These are phyloP conservation scores for Zapus hudsonius DNA, from an alignment of 2,113 vertebrate genomes.

Conservation along the genomic window DNA sequence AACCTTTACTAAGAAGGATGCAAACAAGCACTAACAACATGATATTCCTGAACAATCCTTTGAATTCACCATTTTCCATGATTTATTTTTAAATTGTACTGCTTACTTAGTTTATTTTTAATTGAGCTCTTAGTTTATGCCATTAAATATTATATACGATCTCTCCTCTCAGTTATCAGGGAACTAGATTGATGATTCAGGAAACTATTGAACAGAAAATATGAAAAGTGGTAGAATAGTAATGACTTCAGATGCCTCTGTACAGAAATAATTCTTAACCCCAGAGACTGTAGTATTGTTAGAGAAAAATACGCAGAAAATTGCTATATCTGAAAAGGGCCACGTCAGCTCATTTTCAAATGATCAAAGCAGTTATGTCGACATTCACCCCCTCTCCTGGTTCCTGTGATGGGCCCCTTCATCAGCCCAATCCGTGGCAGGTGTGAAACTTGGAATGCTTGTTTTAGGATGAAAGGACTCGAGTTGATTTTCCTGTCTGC, in stretches of 20 bases:
- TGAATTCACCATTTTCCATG: constrained; percentile 39
- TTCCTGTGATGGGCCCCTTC: background rate
- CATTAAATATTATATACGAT: constrained; percentile 38
- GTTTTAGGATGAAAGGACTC: constrained; percentile 65
- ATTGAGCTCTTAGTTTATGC: constrained; percentile 20
- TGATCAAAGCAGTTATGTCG: background rate
- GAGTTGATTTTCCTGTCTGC: constrained; percentile 67
- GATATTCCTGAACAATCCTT: constrained; percentile 43
- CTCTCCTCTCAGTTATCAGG: background rate
- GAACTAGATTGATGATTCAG: background rate
- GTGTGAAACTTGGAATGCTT: constrained; percentile 41
- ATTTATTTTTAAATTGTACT: constrained; percentile 57
- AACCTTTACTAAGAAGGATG: constrained; percentile 55
- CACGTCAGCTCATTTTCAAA: constrained; percentile 56
- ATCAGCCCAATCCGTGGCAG: background rate
- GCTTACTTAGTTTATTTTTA: constrained; percentile 57
- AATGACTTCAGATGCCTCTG: constrained; percentile 24
- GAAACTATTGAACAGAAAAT: background rate
- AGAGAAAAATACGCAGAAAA: background rate
- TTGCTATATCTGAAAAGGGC: rapidly evolving
- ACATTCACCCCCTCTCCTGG: background rate
- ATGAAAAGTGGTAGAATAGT: background rate
- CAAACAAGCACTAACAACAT: constrained; percentile 45
- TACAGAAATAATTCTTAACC: constrained; percentile 38
- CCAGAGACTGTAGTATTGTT: background rate